Conservation (phyloP, 2,113 vertebrate genomes). For the Dipodomys merriami region DNA sequence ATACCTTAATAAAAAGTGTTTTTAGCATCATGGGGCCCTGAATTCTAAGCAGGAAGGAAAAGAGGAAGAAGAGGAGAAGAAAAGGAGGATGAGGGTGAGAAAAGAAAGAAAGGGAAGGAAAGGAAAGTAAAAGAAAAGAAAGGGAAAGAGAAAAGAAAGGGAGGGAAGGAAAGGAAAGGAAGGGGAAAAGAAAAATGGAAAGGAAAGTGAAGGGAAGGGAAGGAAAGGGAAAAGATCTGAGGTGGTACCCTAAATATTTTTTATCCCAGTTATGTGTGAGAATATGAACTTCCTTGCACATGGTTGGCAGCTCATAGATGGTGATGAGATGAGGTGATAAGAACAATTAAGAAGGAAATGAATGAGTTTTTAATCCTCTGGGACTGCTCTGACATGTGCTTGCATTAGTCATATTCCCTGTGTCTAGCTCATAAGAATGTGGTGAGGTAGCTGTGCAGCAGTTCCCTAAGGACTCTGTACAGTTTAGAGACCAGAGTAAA, state of each 20-base stretch:
- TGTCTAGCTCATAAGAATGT: constrained; percentile 27
- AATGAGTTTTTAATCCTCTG: constrained; percentile 3
- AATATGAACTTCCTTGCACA: not conserved
- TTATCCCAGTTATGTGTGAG: not conserved
- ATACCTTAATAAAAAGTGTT: not conserved
- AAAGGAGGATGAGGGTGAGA: too few species aligned
- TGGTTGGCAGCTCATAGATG: not conserved
- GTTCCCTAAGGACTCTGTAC: not conserved
- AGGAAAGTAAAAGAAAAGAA: too few species aligned
- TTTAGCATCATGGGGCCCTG: too few species aligned
- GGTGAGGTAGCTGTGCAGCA: not conserved
- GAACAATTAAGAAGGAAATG: constrained; percentile 8
- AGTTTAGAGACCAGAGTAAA: not conserved
- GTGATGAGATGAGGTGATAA: not conserved
- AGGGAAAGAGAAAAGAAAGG: too few species aligned
- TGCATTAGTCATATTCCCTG: not conserved
- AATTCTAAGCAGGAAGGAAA: too few species aligned
- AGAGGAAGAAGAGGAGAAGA: too few species aligned
- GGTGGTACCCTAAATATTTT: not conserved
- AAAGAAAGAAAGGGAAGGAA: too few species aligned
- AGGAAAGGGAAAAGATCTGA: not conserved
- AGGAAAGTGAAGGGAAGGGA: too few species aligned
- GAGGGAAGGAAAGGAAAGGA: too few species aligned
- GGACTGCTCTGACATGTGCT: not conserved
- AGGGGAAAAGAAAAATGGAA: too few species aligned